These are phyloP conservation scores for Drosophila jambulina DNA, from an alignment of 1,140 invertebrate species.

Conservation along the genomic window DNA sequence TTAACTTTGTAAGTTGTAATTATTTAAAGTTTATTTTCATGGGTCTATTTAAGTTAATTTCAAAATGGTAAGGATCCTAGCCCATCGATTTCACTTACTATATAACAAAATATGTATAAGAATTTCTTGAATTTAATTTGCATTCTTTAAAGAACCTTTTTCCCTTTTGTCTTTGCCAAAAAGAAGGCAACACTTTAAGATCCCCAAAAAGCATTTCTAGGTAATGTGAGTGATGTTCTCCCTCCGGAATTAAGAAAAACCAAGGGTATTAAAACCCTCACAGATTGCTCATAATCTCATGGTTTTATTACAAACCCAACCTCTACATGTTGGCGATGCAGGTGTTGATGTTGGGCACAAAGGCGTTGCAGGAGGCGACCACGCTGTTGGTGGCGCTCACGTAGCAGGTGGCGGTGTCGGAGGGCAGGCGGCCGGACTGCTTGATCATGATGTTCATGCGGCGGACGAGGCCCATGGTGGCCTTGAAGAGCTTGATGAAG, in stretches of 20 bases:
- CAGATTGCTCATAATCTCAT: slow-evolving; percentile 33
- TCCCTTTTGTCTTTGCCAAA: too few relatives aligned
- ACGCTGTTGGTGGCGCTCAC: slow-evolving; percentile 31
- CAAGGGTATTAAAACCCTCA: too few relatives aligned
- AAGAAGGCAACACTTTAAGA: too few relatives aligned
- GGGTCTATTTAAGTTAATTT: too few relatives aligned
- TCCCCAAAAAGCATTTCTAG: too few relatives aligned
- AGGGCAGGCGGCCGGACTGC: slow-evolving; percentile 29
- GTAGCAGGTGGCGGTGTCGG: slow-evolving; percentile 48
- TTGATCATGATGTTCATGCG: slow-evolving; percentile 42
- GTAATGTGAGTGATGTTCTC: not conserved
- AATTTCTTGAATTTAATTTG: too few relatives aligned
- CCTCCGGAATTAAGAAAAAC: not conserved
- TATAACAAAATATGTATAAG: too few relatives aligned
- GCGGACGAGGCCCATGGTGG: slow-evolving; percentile 15
- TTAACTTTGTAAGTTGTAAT: too few relatives aligned
- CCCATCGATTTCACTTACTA: too few relatives aligned
- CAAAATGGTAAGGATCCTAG: too few relatives aligned
- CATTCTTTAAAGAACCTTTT: too few relatives aligned
- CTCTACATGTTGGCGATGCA: slow-evolving; percentile 34
- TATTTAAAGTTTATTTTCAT: too few relatives aligned
- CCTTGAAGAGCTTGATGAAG: slow-evolving; percentile 3
- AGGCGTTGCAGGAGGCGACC: slow-evolving; percentile 33
- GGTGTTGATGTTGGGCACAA: slow-evolving; percentile 39
- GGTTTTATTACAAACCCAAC: slow-evolving; percentile 15